Conservation (phyloP, 2,113 vertebrate genomes). For the Scophthalmus maximus region DNA sequence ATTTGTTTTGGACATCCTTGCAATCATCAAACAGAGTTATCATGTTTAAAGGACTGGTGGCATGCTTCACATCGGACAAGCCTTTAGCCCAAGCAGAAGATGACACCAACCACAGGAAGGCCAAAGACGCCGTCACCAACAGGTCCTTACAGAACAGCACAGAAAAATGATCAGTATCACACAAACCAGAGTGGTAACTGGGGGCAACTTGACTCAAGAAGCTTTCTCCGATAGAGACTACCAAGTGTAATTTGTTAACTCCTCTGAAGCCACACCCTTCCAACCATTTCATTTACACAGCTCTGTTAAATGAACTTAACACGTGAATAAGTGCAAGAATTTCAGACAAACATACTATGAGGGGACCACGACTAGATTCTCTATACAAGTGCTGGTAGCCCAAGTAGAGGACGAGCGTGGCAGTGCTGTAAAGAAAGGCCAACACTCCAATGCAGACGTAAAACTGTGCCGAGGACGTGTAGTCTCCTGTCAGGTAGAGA, state of each 20-base stretch:
- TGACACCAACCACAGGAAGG: conserved; percentile 93
- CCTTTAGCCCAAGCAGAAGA: conserved; percentile 95
- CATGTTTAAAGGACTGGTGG: conserved; percentile 83
- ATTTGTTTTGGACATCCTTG: conserved; percentile 37
- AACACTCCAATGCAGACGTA: conserved; percentile 93
- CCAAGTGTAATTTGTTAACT: neutral
- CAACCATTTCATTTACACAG: conserved; percentile 62
- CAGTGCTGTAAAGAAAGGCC: conserved; percentile 91
- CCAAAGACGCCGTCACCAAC: conserved; percentile 86
- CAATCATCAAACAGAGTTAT: conserved; percentile 72
- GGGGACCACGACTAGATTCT: conserved; percentile 84
- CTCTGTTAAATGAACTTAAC: conserved; percentile 35
- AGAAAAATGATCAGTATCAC: neutral
- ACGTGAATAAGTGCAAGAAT: neutral
- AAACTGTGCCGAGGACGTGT: conserved; percentile 90
- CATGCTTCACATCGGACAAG: conserved; percentile 87
- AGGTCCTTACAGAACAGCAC: conserved; percentile 85
- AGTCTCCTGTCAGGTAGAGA: conserved; percentile 84
- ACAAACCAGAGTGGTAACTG: too few relatives aligned
- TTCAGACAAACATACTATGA: conserved; percentile 82
- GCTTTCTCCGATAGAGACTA: neutral
- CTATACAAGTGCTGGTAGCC: conserved; percentile 90
- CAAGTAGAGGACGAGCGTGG: conserved; percentile 89
- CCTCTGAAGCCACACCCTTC: conserved; percentile 36
- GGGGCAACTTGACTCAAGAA: neutral